Conservation (phyloP, 92 coral and sea anemone genomes). For the Parazoanthus atlanticus region DNA sequence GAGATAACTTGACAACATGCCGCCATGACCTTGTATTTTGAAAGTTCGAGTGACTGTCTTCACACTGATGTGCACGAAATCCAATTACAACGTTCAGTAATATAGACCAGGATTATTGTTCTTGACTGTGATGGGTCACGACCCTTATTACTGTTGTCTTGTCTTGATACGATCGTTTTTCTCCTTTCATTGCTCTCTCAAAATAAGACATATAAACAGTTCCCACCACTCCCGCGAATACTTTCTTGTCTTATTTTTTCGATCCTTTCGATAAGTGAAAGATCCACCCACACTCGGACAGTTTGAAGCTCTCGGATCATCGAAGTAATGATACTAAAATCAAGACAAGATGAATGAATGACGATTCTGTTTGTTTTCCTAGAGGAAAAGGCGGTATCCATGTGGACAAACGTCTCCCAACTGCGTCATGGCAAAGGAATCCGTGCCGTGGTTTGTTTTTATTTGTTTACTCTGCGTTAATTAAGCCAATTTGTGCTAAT, state of each 20-base stretch:
- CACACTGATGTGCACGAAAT: not conserved
- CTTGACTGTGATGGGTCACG: not conserved
- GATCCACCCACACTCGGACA: not conserved
- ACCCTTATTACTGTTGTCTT: not conserved
- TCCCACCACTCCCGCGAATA: too few species aligned
- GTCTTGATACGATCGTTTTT: not conserved
- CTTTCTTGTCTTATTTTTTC: not conserved
- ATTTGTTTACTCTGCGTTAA: not conserved
- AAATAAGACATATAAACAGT: too few species aligned
- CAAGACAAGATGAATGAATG: not conserved
- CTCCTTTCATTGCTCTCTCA: not conserved
- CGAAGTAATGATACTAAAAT: not conserved
- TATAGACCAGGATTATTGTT: not conserved
- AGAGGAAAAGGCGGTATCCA: not conserved
- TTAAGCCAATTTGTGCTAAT: not conserved
- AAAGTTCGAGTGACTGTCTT: not conserved
- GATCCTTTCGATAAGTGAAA: not conserved
- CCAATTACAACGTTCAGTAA: not conserved
- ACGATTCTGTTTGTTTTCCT: not conserved
- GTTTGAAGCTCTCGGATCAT: too few species aligned
- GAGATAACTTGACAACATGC: not conserved
- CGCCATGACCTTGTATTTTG: not conserved
- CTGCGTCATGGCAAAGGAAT: conserved; percentile 14
- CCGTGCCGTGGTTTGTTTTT: not conserved
- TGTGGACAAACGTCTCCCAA: not conserved